These are phyloP conservation scores for Odocoileus virginianus DNA, from an alignment of 2,113 vertebrate genomes.

Conservation along the genomic window DNA sequence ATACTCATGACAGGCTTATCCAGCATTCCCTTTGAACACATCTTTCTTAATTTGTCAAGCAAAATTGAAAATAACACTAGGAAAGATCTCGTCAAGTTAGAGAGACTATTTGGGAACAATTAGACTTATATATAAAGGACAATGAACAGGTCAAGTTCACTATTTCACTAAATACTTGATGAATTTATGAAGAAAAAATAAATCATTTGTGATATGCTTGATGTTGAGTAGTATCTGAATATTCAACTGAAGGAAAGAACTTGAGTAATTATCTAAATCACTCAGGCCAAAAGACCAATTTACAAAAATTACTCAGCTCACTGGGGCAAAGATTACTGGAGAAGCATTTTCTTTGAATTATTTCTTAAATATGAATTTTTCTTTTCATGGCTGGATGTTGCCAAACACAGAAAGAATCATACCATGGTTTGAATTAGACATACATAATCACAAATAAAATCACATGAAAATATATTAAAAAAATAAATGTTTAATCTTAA, in stretches of 20 bases:
- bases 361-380: slow-evolving; percentile 30
- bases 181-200: not conserved
- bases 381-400: not conserved
- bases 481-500: not conserved
- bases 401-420: not conserved
- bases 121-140: not conserved
- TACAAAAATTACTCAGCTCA: slow-evolving; percentile 47
- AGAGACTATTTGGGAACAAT: not conserved
- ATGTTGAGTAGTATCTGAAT: not conserved
- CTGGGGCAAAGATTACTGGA: slow-evolving; percentile 22
- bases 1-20: not conserved
- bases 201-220: not conserved
- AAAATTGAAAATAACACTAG: not conserved
- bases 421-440: not conserved
- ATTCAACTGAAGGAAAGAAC: not conserved
- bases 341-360: not conserved
- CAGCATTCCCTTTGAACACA: not conserved
- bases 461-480: not conserved
- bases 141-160: not conserved
- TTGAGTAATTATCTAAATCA: slow-evolving; percentile 44
- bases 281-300: slow-evolving; percentile 46
- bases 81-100: not conserved
- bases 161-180: not conserved
- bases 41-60: slow-evolving; percentile 15
- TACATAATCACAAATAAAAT: not conserved